Evolutionary conservation across 2,888 invertebrate species (phyloP), one percentile per base, ranked within the genome.

Genomic region (Timema cristinae): DNA sequence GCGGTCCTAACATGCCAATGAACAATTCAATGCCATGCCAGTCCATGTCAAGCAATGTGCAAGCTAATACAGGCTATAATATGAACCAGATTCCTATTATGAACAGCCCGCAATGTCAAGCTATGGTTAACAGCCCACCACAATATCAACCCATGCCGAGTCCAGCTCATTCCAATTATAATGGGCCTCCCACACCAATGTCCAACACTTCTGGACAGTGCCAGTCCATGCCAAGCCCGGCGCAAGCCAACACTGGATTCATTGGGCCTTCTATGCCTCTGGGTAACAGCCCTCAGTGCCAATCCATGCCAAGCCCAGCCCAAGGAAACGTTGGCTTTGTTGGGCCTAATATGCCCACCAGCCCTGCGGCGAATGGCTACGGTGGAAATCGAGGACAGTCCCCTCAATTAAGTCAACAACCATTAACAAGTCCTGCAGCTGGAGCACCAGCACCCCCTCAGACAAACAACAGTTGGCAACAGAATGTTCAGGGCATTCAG

Each of bases 391-490:
- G 69, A 15, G 50, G 69, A 8, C 32, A 59, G 13, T 13, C 69
- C 48, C 48, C 48, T 6, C 66, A 70, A n/a, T 49, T 66, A n/a
- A 71, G 67, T 51, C 77, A 61, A 66, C 78, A 69, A 73, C 76
- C 77, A 13, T 67, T 78, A 73, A 75, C 77, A 49, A 77, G 78
- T 54, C 79, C 79, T 13, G 77, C 78, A 7, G 77, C 78, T 6
- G 79, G 77, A 4, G 75, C 78, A 6, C 77, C 79, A 7, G 79
- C 79, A 0, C 78, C 78, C 32, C 67, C 66, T 48, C 71, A 67
- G 5, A n/a, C 56, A n/a, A 50, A 47, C 47, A 69, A 54, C 67
- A 68, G 70, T 50, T 69, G 70, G 68, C 74, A 70, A 49, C 70
- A 73, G 47, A 54, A 67, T 50, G 13, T 56, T 10, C 72, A 52